Evolutionary conservation across 2,797 vertebrate species (phyloP).

Genomic region (Sternarchorhynchus goeldii): DNA sequence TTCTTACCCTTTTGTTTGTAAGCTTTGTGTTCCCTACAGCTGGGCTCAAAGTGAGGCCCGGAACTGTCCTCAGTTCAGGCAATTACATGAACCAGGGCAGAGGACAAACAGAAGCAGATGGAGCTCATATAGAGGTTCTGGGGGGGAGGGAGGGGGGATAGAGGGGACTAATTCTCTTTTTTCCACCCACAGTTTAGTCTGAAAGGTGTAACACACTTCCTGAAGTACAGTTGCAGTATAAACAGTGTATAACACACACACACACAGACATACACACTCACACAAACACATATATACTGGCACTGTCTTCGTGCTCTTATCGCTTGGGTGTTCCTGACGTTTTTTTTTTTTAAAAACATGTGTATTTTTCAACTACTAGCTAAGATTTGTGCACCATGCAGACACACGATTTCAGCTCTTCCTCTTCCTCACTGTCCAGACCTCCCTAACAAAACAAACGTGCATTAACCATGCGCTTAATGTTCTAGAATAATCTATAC

Average conservation of each 20-base stretch:
- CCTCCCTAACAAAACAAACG: too few relatives aligned
- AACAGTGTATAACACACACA: slow-evolving; percentile 30
- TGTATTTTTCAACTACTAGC: background rate
- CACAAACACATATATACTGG: slow-evolving; percentile 6
- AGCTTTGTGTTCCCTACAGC: slow-evolving; percentile 64
- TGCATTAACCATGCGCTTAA: too few relatives aligned
- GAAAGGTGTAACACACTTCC: slow-evolving; percentile 82
- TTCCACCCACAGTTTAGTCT: slow-evolving; percentile 86
- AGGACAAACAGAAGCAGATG: slow-evolving; percentile 94
- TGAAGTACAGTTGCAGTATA: slow-evolving; percentile 79
- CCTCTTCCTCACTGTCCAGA: too few relatives aligned
- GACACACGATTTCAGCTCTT: background rate
- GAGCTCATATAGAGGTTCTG: slow-evolving; percentile 86
- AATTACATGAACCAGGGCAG: slow-evolving; percentile 83
- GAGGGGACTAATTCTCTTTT: slow-evolving; percentile 52
- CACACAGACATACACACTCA: background rate
- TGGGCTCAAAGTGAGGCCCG: slow-evolving; percentile 85
- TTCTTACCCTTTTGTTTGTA: slow-evolving; percentile 41
- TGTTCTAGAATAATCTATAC: too few relatives aligned
- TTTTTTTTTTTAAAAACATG: too few relatives aligned
- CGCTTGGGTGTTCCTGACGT: background rate
- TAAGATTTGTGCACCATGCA: background rate
- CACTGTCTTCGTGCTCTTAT: slow-evolving; percentile 29
- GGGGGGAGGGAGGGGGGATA: slow-evolving; percentile 51
- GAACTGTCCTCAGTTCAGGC: slow-evolving; percentile 86